Evolutionary conservation across 2,797 vertebrate species (phyloP), one percentile per base, ranked within the genome.

Genomic region (Crocodylus rhombifer): DNA sequence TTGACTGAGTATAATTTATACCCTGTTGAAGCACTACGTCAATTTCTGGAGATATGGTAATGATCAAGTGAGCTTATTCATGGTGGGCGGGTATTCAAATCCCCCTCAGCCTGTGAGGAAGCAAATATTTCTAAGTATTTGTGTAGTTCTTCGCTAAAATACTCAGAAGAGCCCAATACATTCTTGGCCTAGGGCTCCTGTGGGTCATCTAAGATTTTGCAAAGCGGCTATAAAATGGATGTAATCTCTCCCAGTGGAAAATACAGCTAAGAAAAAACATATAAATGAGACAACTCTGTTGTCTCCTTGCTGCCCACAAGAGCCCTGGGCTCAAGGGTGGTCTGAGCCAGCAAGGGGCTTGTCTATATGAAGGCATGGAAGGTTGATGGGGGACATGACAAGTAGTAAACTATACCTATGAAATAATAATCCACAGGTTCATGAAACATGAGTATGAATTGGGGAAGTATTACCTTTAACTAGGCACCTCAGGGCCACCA

Each of bases 381-480:
- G 21, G 36, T 7, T 14, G 36, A 51, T 51, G 42, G 42, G 33
- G 42, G 33, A 42, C 33, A 5, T 64, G 62, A 23, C 55, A 88
- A 88, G 25, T 16, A 86, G 58, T 16, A 17, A 1, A 13, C 6
- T 67, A n/a, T 88, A 56, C 30, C 8, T 30, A 73, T 26, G 33
- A 21, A 23, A 69, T 33, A 51, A 1, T 7, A 36, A 33, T 1
- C 8, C 36, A 51, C 26, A 26, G 26, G 14, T 51, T 26, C 21
- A 12, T 0, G 1, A 23, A 83, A 42, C 33, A 51, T 63, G 13
- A 28, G 7, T 30, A 57, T 21, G 36, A 33, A 64, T 2, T 17
- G 20, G 61, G n/a, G n/a, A 26, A 56, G 9, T 0, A 0, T 1
- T 0, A 15, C 36, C 4, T 33, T n/a, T 20, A 18, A 17, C 57